Percentiles rank a stretch among this genome's conserved stretches.
phyloP scores from a whole-genome alignment of 2,113 vertebrate species.

The Platichthys flesus region DNA sequence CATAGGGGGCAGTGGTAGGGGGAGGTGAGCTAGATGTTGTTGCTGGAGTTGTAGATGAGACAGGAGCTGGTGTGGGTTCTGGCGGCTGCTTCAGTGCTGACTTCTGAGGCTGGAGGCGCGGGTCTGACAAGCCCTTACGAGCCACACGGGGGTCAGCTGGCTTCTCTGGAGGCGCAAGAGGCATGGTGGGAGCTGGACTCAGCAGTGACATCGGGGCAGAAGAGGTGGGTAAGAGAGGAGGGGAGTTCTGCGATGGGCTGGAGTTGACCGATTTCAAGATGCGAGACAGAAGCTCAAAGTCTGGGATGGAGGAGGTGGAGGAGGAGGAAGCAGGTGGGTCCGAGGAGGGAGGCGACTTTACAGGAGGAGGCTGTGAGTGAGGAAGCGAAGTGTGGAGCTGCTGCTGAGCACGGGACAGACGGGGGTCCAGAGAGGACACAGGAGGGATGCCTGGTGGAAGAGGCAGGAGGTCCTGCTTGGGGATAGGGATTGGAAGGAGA shows the following conservation, averaged over 20 bases:
- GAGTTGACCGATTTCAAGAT: slow-evolving; percentile 91
- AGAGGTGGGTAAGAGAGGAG: slow-evolving; percentile 41
- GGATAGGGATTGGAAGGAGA: slow-evolving; percentile 89
- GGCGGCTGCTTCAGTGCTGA: slow-evolving; percentile 72
- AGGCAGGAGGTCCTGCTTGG: slow-evolving; percentile 89
- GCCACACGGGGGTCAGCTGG: slow-evolving; percentile 87
- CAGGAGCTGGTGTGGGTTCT: slow-evolving; percentile 41
- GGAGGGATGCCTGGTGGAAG: slow-evolving; percentile 88
- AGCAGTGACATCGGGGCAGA: slow-evolving; percentile 40
- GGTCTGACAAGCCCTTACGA: slow-evolving; percentile 84
- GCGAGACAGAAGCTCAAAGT: slow-evolving; percentile 92
- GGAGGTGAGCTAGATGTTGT: slow-evolving; percentile 68
- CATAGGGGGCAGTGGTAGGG: slow-evolving; percentile 88
- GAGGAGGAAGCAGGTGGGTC: slow-evolving; percentile 56
- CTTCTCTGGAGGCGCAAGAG: slow-evolving; percentile 80
- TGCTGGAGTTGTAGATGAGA: slow-evolving; percentile 44
- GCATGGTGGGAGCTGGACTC: slow-evolving; percentile 17
- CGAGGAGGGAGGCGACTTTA: slow-evolving; percentile 44
- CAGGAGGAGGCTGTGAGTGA: slow-evolving; percentile 60
- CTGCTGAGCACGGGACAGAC: slow-evolving; percentile 82
- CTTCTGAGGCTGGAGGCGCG: slow-evolving; percentile 86
- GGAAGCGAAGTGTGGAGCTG: slow-evolving; percentile 59
- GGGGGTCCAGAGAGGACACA: slow-evolving; percentile 81
- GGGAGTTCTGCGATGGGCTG: slow-evolving; percentile 60
- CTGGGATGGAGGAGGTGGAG: slow-evolving; percentile 83